These are phyloP conservation scores for Cricetomys ansorgei DNA, from an alignment of 2,113 vertebrate genomes.

Conservation along the genomic window DNA sequence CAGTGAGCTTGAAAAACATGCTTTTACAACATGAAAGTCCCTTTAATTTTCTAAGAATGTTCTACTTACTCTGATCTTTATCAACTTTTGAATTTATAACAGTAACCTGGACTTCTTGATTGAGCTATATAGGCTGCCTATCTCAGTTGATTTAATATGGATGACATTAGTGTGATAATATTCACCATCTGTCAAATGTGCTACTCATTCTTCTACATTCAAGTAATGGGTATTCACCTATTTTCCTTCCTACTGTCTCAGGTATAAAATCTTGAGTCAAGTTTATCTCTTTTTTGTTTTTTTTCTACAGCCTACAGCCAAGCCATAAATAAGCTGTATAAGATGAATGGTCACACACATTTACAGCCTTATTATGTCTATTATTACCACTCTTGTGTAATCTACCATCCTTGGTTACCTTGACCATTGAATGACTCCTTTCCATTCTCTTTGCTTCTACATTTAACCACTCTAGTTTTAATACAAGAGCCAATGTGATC, in stretches of 20 bases:
- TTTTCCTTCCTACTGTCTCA: neutral
- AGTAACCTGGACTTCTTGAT: neutral
- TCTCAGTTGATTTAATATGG: slow-evolving; percentile 44
- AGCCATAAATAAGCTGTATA: neutral
- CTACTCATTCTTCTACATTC: slow-evolving; percentile 19
- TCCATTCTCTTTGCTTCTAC: neutral
- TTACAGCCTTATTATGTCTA: neutral
- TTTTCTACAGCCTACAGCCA: neutral
- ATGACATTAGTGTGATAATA: slow-evolving; percentile 4
- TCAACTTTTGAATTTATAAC: slow-evolving; percentile 29
- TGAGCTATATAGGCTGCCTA: neutral
- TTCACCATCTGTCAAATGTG: neutral
- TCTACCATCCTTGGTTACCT: neutral
- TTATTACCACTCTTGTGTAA: neutral
- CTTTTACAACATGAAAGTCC: neutral
- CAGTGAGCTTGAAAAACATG: neutral
- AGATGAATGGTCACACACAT: neutral
- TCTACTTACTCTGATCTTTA: slow-evolving; percentile 26
- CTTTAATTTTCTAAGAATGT: slow-evolving; percentile 34
- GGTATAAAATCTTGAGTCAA: slow-evolving; percentile 19
- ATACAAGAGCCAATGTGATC: slow-evolving; percentile 14
- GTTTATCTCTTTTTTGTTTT: neutral
- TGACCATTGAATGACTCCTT: neutral
- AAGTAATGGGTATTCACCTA: slow-evolving; percentile 12
- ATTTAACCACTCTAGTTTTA: neutral